A percentile compares a stretch with the other conserved stretches of the same genome.
Conservation (phyloP, 2,797 vertebrate species). For the Crocodylus rhombifer region DNA sequence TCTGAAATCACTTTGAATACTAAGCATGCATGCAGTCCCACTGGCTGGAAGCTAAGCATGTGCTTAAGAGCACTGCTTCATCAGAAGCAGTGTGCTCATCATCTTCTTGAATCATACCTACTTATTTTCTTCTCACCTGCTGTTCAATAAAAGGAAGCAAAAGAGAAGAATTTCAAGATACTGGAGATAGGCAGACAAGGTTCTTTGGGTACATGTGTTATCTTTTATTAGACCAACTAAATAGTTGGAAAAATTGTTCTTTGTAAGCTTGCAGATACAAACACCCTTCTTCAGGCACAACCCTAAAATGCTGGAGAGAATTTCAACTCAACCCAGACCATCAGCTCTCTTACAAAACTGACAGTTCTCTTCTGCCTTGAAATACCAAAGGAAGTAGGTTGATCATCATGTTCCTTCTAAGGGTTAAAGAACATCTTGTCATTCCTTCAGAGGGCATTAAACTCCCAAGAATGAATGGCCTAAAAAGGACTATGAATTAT, state of each 20-base stretch:
- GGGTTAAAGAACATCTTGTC: constrained; percentile 32
- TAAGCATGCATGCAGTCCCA: not conserved
- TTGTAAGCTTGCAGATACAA: too few relatives aligned
- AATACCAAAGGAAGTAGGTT: not conserved
- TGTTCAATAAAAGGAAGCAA: not conserved
- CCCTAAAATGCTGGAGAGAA: not conserved
- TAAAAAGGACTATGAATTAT: constrained; percentile 17
- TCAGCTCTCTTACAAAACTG: not conserved
- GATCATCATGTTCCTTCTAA: constrained; percentile 43
- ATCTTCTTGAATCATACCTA: not conserved
- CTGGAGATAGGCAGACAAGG: too few relatives aligned
- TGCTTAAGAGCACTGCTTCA: not conserved
- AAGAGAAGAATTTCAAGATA: not conserved
- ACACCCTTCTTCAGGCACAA: too few relatives aligned
- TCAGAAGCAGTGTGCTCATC: not conserved
- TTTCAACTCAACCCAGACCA: not conserved
- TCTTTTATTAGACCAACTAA: too few relatives aligned
- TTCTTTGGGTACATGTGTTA: too few relatives aligned
- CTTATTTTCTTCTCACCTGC: not conserved
- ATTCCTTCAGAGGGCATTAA: constrained; percentile 10
- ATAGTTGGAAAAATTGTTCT: too few relatives aligned
- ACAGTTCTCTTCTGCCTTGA: not conserved
- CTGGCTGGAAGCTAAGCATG: not conserved
- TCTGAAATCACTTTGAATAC: not conserved
- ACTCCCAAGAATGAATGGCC: constrained; percentile 33